phyloP scores from a whole-genome alignment of 2,113 vertebrate genomes.

The Tinamus guttatus region DNA sequence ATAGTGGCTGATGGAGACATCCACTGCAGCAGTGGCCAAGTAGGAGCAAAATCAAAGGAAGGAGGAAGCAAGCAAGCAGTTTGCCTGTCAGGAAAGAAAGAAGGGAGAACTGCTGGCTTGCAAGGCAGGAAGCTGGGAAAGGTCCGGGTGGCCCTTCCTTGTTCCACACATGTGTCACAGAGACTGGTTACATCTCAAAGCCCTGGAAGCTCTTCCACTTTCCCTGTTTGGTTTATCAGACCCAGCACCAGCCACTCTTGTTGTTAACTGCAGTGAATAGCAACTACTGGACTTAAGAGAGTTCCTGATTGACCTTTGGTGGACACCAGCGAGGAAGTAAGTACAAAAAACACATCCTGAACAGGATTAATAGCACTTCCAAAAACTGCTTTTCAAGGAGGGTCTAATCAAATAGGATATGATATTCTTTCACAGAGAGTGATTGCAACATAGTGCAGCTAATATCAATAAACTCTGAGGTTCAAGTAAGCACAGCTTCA shows the following conservation, averaged over 20 bases:
- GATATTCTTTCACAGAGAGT: background rate
- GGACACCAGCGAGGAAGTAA: background rate
- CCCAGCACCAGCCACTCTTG: background rate
- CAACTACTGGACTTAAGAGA: rapidly evolving
- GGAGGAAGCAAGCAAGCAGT: background rate
- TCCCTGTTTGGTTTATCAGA: background rate
- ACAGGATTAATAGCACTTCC: rapidly evolving
- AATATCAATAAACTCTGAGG: background rate
- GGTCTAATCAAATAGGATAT: background rate
- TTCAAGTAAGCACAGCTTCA: background rate
- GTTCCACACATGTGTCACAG: background rate
- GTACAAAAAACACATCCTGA: background rate
- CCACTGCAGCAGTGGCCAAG: background rate
- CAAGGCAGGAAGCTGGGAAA: background rate
- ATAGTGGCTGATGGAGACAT: rapidly evolving
- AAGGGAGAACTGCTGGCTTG: rapidly evolving
- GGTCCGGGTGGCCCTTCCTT: background rate
- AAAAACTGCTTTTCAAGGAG: background rate
- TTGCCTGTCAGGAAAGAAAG: background rate
- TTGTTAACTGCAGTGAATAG: background rate
- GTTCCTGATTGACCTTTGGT: rapidly evolving
- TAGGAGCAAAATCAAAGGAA: background rate
- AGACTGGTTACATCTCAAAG: background rate
- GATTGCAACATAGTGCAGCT: background rate
- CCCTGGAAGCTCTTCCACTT: background rate